These are phyloP conservation scores for Phymanthus crucifer DNA, from an alignment of 92 coral and sea anemone species.

Conservation along the genomic window DNA sequence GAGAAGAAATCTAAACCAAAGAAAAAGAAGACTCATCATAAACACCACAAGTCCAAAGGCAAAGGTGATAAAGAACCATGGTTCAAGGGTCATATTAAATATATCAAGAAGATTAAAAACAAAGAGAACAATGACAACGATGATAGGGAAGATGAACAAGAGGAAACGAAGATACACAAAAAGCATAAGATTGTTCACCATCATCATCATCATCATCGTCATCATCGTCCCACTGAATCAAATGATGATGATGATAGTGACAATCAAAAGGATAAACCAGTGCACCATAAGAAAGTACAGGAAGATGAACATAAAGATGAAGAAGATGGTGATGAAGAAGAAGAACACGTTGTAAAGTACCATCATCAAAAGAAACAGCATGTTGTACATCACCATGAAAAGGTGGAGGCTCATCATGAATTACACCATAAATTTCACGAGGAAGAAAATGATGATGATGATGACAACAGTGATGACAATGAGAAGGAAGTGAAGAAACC, in stretches of 20 bases:
- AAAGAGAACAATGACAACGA: conserved; percentile 11
- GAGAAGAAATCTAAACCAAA: conserved; percentile 36
- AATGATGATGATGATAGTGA: conserved; percentile 18
- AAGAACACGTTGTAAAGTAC: conserved; percentile 1
- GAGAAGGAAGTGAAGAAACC: not conserved
- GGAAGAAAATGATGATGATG: conserved; percentile 1
- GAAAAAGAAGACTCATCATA: conserved; percentile 27
- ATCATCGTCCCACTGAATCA: conserved; percentile 8
- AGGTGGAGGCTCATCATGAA: not conserved
- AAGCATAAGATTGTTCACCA: not conserved
- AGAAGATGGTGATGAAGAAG: not conserved
- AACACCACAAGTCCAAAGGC: conserved; percentile 26
- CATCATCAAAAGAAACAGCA: not conserved
- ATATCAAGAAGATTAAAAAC: conserved; percentile 31
- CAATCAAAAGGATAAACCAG: not conserved
- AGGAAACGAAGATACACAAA: not conserved
- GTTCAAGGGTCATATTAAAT: conserved; percentile 33
- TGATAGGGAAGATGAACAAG: not conserved
- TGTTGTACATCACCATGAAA: conserved; percentile 7
- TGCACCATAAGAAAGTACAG: not conserved
- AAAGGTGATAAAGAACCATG: conserved; percentile 31
- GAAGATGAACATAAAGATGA: not conserved
- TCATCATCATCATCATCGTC: conserved; percentile 22
- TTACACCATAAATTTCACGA: not conserved
- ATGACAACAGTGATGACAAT: not conserved